Conservation (phyloP, 2,113 vertebrate species). For the Ptilonorhynchus violaceus region DNA sequence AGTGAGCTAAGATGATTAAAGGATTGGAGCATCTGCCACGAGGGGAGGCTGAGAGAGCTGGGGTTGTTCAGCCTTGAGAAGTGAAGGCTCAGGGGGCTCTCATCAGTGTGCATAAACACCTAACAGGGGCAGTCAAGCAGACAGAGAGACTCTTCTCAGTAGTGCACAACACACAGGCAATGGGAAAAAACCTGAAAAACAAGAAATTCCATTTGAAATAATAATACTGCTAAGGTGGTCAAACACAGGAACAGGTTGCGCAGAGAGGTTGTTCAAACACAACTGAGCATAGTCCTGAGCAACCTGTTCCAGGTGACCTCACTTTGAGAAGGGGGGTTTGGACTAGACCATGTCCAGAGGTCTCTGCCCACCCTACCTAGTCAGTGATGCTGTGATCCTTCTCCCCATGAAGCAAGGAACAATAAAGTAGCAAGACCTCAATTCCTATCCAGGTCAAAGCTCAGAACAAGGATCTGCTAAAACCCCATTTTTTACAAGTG, state of each 20-base stretch:
- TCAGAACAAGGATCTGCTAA: not conserved
- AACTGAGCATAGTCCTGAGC: not conserved
- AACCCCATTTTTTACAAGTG: not conserved
- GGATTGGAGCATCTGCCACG: not conserved
- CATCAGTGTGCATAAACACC: not conserved
- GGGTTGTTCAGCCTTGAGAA: not conserved
- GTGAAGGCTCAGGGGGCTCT: not conserved
- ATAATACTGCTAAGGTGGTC: not conserved
- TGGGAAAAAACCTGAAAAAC: not conserved
- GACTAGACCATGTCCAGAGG: not conserved
- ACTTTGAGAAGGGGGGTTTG: not conserved
- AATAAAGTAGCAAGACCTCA: not conserved
- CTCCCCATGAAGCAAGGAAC: not conserved
- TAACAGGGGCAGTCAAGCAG: not conserved
- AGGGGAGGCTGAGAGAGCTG: not conserved
- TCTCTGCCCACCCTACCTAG: not conserved
- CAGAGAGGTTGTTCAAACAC: not conserved
- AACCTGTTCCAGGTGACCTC: not conserved
- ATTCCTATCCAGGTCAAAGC: not conserved
- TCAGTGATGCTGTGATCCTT: not conserved
- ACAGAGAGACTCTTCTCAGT: not conserved
- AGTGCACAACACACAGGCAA: not conserved
- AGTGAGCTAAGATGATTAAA: not conserved
- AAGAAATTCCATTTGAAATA: not conserved
- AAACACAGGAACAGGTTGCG: rapidly evolving